Evolutionary conservation across 2,888 invertebrate species (phyloP).

Genomic region (Morpho achilles): DNA sequence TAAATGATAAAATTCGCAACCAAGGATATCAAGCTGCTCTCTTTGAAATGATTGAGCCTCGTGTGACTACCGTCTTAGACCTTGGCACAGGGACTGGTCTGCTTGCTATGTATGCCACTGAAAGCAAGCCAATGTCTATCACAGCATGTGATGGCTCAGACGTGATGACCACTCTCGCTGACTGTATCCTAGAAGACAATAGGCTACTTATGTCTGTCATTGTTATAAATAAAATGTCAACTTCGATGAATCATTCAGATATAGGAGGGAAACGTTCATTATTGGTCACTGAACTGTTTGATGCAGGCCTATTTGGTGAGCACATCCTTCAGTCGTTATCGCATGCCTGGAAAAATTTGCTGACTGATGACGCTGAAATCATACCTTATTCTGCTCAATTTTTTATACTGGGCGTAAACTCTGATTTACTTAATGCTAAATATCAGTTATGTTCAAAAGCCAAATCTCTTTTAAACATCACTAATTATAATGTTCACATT

Average conservation of each 20-base stretch:
- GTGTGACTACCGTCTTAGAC: slow-evolving; percentile 80
- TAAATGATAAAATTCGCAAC: slow-evolving; percentile 87
- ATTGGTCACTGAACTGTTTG: slow-evolving; percentile 88
- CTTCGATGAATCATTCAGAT: slow-evolving; percentile 69
- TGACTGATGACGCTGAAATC: slow-evolving; percentile 70
- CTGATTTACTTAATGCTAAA: slow-evolving; percentile 66
- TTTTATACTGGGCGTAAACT: slow-evolving; percentile 81
- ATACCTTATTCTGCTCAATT: slow-evolving; percentile 82
- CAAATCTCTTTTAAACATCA: slow-evolving; percentile 49
- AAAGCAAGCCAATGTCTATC: slow-evolving; percentile 74
- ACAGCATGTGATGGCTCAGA: slow-evolving; percentile 84
- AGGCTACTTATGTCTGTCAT: slow-evolving; percentile 49
- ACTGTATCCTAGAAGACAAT: slow-evolving; percentile 60
- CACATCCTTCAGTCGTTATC: slow-evolving; percentile 81
- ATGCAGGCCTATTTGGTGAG: slow-evolving; percentile 89
- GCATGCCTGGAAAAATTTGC: slow-evolving; percentile 83
- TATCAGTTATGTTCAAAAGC: slow-evolving; percentile 53
- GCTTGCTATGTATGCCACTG: slow-evolving; percentile 82
- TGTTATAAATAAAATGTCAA: slow-evolving; percentile 79
- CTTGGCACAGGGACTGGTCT: slow-evolving; percentile 89
- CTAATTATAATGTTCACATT: slow-evolving; percentile 43
- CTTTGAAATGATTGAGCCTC: slow-evolving; percentile 62
- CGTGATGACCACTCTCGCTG: slow-evolving; percentile 81
- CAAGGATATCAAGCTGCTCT: slow-evolving; percentile 83
- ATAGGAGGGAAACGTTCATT: slow-evolving; percentile 79